phyloP scores from a whole-genome alignment of 2,888 invertebrate species.

The Ctenicera cuprea region DNA sequence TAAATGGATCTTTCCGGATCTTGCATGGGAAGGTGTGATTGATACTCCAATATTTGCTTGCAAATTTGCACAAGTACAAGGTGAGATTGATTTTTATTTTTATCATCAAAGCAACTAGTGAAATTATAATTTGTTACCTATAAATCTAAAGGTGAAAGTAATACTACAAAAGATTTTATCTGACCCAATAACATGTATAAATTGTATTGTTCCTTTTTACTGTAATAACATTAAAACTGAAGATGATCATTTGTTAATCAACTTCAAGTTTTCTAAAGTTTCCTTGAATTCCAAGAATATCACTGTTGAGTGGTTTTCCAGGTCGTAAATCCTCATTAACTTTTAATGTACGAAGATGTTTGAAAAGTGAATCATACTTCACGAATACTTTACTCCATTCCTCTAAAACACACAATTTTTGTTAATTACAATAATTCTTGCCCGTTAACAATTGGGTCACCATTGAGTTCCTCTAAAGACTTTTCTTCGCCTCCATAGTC shows the following conservation, averaged over 20 bases:
- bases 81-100: constrained; percentile 28
- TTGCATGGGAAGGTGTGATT: constrained; percentile 74
- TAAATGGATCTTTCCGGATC: constrained; percentile 75
- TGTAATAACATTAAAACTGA: too few relatives aligned
- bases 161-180: too few relatives aligned
- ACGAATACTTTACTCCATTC: constrained; percentile 53
- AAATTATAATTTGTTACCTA: too few relatives aligned
- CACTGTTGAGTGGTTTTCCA: constrained; percentile 55
- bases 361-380: constrained; percentile 56
- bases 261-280: constrained; percentile 61
- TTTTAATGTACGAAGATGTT: constrained; percentile 52
- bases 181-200: too few relatives aligned
- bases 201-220: too few relatives aligned
- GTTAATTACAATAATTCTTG: not conserved
- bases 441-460: constrained; percentile 11
- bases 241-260: constrained; percentile 50
- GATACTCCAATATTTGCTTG: constrained; percentile 88
- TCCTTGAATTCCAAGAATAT: constrained; percentile 61
- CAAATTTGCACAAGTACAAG: constrained; percentile 79
- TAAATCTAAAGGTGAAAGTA: too few relatives aligned
- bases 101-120: too few relatives aligned
- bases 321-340: constrained; percentile 60
- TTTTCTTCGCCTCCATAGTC: constrained; percentile 41
- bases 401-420: constrained; percentile 50
- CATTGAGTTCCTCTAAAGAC: constrained; percentile 22